Evolutionary conservation across 1,140 invertebrate species (phyloP).

Genomic region (Caenorhabditis latens): DNA sequence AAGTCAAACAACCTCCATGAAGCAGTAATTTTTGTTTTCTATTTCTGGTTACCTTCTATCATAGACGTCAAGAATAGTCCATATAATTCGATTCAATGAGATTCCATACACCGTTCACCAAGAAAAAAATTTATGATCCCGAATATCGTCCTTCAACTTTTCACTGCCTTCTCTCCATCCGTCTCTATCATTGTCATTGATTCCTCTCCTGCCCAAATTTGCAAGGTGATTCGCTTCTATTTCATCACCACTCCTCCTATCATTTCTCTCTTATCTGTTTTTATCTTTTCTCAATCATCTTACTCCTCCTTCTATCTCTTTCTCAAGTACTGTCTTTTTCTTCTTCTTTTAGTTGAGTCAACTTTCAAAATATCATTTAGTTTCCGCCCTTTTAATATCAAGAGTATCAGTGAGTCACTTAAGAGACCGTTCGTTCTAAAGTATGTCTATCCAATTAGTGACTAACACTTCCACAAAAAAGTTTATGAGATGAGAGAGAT

Average conservation of each 20-base stretch:
- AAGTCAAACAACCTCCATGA: no score
- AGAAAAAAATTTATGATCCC: slow-evolving; percentile 38
- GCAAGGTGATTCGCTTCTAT: neutral
- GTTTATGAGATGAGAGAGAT: no score
- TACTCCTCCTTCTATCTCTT: neutral
- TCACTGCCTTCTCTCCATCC: neutral
- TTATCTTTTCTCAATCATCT: slow-evolving; percentile 7
- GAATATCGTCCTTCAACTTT: slow-evolving; percentile 19
- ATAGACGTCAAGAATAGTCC: no score
- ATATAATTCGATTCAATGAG: no score
- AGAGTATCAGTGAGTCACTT: slow-evolving; percentile 6
- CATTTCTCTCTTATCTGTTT: slow-evolving; percentile 31
- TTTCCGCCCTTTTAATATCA: slow-evolving; percentile 6
- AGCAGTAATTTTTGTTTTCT: no score
- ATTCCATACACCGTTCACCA: neutral
- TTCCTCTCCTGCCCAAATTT: slow-evolving; percentile 7
- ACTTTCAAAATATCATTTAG: slow-evolving; percentile 5
- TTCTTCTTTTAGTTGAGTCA: neutral
- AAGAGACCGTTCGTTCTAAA: neutral
- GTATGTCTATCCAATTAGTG: slow-evolving; percentile 52
- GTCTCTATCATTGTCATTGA: slow-evolving; percentile 18
- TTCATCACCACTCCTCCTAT: slow-evolving; percentile 14
- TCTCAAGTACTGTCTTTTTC: slow-evolving; percentile 42
- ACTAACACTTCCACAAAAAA: slow-evolving; percentile 4
- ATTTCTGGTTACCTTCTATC: no score